Evolutionary conservation across 2,888 invertebrate genomes (phyloP).

Genomic region (Blastobasis lacticolella): DNA sequence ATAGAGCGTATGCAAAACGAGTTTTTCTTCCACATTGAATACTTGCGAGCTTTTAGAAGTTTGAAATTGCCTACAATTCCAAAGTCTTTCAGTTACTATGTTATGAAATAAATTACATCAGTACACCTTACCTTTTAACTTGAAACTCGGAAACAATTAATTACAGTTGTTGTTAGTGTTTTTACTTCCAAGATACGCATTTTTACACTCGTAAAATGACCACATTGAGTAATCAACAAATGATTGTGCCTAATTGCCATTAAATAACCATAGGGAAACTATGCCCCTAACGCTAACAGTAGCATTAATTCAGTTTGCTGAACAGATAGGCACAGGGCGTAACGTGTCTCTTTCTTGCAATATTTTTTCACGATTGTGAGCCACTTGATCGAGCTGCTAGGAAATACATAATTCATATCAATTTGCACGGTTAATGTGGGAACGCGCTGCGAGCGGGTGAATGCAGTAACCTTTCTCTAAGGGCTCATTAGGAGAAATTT

Average conservation of each 20-base stretch:
- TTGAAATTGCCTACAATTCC: too few relatives aligned
- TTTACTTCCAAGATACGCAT: too few relatives aligned
- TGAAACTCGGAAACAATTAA: too few relatives aligned
- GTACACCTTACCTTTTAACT: too few relatives aligned
- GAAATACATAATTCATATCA: constrained; percentile 50
- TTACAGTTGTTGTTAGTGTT: too few relatives aligned
- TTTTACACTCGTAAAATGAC: too few relatives aligned
- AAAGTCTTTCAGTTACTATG: too few relatives aligned
- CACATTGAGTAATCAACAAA: neutral
- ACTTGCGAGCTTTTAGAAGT: neutral
- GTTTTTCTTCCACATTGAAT: constrained; percentile 18
- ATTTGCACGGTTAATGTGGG: constrained; percentile 59
- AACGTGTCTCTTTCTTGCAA: constrained; percentile 35
- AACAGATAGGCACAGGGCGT: constrained; percentile 34
- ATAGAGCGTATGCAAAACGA: constrained; percentile 31
- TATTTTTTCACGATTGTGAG: constrained; percentile 33
- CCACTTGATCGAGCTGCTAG: constrained; percentile 41
- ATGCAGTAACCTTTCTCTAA: constrained; percentile 48
- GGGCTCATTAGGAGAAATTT: constrained; percentile 49
- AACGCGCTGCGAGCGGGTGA: constrained; percentile 34
- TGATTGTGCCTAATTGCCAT: constrained; percentile 4
- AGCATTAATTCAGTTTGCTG: constrained; percentile 14
- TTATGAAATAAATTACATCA: too few relatives aligned
- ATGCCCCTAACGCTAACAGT: constrained; percentile 7
- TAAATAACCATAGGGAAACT: constrained; percentile 7